Percentiles rank a stretch among this genome's conserved stretches.
phyloP scores from a whole-genome alignment of 2,888 invertebrate genomes.

The Tineola bisselliella region DNA sequence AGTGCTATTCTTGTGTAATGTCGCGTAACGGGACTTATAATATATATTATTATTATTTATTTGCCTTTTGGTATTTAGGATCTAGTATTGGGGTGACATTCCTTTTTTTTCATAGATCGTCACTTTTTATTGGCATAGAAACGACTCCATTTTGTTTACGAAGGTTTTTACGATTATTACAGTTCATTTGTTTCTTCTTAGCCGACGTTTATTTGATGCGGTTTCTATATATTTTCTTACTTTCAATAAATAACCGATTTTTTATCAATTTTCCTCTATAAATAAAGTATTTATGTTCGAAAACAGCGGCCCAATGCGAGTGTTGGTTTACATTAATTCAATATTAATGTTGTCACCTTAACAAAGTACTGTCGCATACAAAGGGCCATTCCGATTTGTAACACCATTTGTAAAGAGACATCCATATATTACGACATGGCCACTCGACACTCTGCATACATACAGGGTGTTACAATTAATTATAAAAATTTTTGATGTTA shows the following conservation, averaged over 20 bases:
- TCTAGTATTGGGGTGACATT: slow-evolving; percentile 1
- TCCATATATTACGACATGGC: slow-evolving; percentile 6
- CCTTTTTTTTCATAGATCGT: neutral
- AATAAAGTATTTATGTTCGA: neutral
- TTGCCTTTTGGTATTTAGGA: slow-evolving; percentile 24
- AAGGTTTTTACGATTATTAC: neutral
- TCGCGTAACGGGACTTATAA: slow-evolving; percentile 39
- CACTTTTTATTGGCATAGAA: slow-evolving; percentile 4
- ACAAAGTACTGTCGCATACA: slow-evolving; percentile 1
- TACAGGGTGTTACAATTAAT: neutral
- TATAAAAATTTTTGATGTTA: too few relatives aligned
- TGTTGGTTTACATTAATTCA: neutral
- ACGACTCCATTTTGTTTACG: slow-evolving; percentile 4
- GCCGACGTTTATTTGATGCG: neutral
- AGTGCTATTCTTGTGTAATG: slow-evolving; percentile 42
- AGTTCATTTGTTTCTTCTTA: neutral
- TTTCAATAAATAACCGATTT: too few relatives aligned
- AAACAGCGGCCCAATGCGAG: neutral
- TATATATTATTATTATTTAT: slow-evolving; percentile 48
- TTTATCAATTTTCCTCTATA: too few relatives aligned
- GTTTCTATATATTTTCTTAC: too few relatives aligned
- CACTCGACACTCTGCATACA: neutral
- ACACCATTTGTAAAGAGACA: slow-evolving; percentile 11
- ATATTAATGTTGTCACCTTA: neutral
- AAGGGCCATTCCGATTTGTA: slow-evolving; percentile 12